Conservation (phyloP, 2,113 vertebrate genomes). For the Acanthochromis polyacanthus region DNA sequence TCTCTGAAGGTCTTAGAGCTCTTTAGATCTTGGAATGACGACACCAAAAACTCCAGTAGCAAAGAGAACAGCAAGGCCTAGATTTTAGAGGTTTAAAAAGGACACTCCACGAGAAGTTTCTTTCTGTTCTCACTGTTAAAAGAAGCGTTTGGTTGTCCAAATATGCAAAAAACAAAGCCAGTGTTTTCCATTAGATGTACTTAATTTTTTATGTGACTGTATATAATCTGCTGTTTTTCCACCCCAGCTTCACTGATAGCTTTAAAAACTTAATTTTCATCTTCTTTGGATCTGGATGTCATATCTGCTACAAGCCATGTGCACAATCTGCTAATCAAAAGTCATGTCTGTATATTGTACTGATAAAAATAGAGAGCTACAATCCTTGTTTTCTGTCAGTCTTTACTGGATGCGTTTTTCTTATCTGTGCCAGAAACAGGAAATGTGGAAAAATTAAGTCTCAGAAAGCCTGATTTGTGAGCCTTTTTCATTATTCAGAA, state of each 20-base stretch:
- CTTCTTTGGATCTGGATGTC: background rate
- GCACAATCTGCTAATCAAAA: background rate
- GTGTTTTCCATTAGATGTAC: too few species aligned
- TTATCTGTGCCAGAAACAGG: conserved; percentile 47
- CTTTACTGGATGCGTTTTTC: conserved; percentile 28
- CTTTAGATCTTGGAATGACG: background rate
- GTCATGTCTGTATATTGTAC: background rate
- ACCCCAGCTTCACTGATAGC: background rate
- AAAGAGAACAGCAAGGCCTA: background rate
- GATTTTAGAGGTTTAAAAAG: background rate
- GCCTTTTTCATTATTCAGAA: background rate
- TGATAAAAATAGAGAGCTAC: background rate
- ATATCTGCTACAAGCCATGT: too few species aligned
- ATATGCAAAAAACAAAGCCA: too few species aligned
- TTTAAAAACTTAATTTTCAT: background rate
- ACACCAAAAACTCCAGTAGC: background rate
- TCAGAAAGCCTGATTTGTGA: conserved; percentile 16
- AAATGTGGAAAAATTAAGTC: conserved; percentile 10
- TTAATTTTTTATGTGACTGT: too few species aligned
- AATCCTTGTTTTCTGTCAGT: conserved; percentile 8
- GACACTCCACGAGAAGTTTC: background rate
- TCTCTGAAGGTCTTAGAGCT: background rate
- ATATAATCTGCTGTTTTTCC: background rate
- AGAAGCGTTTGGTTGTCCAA: too few species aligned
- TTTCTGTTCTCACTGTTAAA: too few species aligned